Conservation (phyloP, 2,888 invertebrate genomes). For the Eubasilissa splendida region DNA sequence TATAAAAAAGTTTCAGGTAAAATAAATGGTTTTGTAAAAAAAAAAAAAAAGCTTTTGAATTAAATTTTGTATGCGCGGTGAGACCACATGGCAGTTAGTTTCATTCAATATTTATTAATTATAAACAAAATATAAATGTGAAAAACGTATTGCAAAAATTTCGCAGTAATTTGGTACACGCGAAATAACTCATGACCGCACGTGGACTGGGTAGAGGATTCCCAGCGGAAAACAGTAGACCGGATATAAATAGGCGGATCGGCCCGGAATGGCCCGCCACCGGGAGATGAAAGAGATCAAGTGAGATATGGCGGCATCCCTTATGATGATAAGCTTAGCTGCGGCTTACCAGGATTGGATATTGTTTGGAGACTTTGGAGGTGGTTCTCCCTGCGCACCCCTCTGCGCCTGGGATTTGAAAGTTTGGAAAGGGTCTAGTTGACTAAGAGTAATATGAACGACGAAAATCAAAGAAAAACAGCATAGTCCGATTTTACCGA, state of each 20-base stretch:
- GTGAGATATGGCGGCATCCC: conserved; percentile 38
- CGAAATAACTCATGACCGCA: conserved; percentile 3
- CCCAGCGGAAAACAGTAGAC: conserved; percentile 22
- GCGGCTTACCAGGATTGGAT: conserved; percentile 49
- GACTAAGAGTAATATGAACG: not conserved
- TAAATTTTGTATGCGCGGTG: too few relatives aligned
- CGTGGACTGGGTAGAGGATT: conserved; percentile 8
- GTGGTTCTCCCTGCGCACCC: conserved; percentile 14
- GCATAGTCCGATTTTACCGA: not conserved
- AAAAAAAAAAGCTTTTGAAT: too few relatives aligned
- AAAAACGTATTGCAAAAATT: not conserved
- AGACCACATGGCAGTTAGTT: too few relatives aligned
- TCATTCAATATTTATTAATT: too few relatives aligned
- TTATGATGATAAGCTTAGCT: conserved; percentile 48
- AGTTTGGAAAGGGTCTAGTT: not conserved
- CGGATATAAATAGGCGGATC: conserved; percentile 46
- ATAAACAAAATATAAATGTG: too few relatives aligned
- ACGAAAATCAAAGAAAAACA: not conserved
- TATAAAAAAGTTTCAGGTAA: too few relatives aligned
- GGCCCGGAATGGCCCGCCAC: conserved; percentile 38
- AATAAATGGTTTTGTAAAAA: too few relatives aligned
- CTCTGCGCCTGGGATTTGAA: not conserved
- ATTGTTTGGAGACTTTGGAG: conserved; percentile 47
- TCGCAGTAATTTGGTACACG: not conserved
- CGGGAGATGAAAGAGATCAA: conserved; percentile 54